Conservation (phyloP, 2,797 vertebrate genomes). For the Scolopax rusticola region DNA sequence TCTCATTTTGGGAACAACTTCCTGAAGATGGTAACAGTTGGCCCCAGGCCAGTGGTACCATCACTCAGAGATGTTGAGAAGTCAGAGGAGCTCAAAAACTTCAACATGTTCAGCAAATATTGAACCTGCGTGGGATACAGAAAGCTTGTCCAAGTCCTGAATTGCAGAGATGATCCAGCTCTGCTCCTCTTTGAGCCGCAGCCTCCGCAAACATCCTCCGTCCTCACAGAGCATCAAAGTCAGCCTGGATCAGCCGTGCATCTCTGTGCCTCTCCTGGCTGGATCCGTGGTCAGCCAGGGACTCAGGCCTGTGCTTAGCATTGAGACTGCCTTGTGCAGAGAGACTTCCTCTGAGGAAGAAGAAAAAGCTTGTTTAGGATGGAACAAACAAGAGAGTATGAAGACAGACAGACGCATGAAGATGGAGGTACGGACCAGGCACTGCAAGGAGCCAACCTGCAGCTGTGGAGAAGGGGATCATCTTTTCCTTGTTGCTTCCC, state of each 20-base stretch:
- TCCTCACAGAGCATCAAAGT: background rate
- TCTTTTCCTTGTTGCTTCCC: background rate
- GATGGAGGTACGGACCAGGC: background rate
- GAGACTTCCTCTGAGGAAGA: background rate
- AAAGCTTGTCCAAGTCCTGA: background rate
- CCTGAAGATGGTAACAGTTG: background rate
- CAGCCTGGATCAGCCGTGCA: background rate
- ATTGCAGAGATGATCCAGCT: background rate
- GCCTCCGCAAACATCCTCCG: background rate
- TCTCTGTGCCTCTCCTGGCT: background rate
- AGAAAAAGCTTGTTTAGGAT: background rate
- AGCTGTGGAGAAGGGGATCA: background rate
- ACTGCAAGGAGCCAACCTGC: background rate
- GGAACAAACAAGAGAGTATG: background rate
- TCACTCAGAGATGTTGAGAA: background rate
- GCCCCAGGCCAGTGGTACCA: background rate
- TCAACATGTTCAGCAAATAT: background rate
- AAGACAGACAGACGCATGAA: background rate
- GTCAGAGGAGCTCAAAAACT: background rate
- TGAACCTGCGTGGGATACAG: background rate
- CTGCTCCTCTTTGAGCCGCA: background rate
- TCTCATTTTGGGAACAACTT: background rate
- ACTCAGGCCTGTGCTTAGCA: background rate
- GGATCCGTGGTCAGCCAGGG: background rate
- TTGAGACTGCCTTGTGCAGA: background rate